A percentile compares a stretch with the other conserved stretches of the same genome.
These are phyloP conservation scores for Pterophyllum scalare DNA, from an alignment of 2,113 vertebrate genomes.

Conservation along the genomic window DNA sequence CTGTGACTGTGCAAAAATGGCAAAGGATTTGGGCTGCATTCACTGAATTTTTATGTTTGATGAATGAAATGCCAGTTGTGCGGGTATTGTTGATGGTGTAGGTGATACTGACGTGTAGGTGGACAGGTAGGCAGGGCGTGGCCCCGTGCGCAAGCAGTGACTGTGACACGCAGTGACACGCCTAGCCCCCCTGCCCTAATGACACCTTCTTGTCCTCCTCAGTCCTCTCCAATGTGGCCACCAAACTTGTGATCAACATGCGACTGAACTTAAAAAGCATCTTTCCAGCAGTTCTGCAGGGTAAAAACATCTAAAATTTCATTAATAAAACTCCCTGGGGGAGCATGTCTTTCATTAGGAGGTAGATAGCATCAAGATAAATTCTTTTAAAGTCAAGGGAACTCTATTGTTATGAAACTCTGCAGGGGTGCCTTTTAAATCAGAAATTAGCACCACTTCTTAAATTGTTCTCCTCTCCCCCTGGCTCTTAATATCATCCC, in stretches of 20 bases:
- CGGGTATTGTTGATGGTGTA: slow-evolving; percentile 17
- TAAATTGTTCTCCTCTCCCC: slow-evolving; percentile 47
- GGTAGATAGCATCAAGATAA: slow-evolving; percentile 17
- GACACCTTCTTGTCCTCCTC: slow-evolving; percentile 27
- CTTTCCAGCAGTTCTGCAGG: slow-evolving; percentile 4
- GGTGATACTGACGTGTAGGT: slow-evolving; percentile 60
- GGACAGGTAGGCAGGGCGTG: slow-evolving; percentile 81
- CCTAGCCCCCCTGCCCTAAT: slow-evolving; percentile 79
- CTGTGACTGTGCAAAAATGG: neutral
- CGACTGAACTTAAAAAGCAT: slow-evolving; percentile 8
- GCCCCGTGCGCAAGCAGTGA: slow-evolving; percentile 81
- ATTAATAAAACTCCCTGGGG: slow-evolving; percentile 29
- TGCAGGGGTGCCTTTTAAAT: slow-evolving; percentile 44
- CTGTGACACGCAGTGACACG: slow-evolving; percentile 84
- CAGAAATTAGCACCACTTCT: slow-evolving; percentile 3
- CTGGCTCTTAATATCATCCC: slow-evolving; percentile 26
- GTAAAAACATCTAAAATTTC: slow-evolving; percentile 16
- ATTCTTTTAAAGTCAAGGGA: slow-evolving; percentile 11
- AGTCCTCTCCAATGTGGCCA: neutral
- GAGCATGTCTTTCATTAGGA: neutral
- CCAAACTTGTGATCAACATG: neutral
- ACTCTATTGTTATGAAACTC: slow-evolving; percentile 38
- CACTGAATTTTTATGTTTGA: neutral
- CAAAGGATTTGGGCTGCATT: neutral
- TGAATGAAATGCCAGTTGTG: neutral